Base-by-base conservation (phyloP, 2,888 invertebrate species). In the Octodonta nipae region DNA sequence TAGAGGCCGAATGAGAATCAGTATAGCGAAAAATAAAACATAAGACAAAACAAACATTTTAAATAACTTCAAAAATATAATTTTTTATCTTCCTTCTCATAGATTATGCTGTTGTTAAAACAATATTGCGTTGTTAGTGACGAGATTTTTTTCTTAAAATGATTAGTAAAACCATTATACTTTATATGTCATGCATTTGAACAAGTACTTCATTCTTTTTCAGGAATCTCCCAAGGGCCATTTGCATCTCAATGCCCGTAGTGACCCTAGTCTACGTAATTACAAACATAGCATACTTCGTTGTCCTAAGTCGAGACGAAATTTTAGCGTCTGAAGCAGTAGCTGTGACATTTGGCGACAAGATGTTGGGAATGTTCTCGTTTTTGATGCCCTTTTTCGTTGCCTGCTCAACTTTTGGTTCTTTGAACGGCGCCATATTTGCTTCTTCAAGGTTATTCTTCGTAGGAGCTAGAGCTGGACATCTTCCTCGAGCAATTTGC, bases 361-460 rank as follows among this genome's bases (percentile, higher is more conserved):
- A 73, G 45, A 71, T 86, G 13, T 66, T 93, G 38, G 85, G 88
- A 5, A 65, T 66, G 38, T 68, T 84, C 49, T 68, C 77, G 5
- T 82, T 85, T 74, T 70, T 78, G n/a, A 91, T 95, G 74, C 92
- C 93, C 0, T 61, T 87, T 3, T 76, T 93, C 65, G 93, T 95
- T 2, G 91, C 92, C 0, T 72, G 89, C 35, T 92, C 93, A 1
- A 84, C 89, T 2, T 75, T 92, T 54, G 93, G 93, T 37, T 91
- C 92, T 1, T 68, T 95, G 4, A 86, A 89, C 39, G 92, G 93
- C 32, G 91, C 91, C 53, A 86, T 95, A 32, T 91, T 95, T 82
- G 84, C 93, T 10, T 89, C 89, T 6, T 89, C 93, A 2, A 75
- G 88, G 41, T 80, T 88, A 77, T 81, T 87, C 51, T 88, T 86